phyloP scores from a whole-genome alignment of 2,113 vertebrate genomes.

The Pangasianodon hypophthalmus region DNA sequence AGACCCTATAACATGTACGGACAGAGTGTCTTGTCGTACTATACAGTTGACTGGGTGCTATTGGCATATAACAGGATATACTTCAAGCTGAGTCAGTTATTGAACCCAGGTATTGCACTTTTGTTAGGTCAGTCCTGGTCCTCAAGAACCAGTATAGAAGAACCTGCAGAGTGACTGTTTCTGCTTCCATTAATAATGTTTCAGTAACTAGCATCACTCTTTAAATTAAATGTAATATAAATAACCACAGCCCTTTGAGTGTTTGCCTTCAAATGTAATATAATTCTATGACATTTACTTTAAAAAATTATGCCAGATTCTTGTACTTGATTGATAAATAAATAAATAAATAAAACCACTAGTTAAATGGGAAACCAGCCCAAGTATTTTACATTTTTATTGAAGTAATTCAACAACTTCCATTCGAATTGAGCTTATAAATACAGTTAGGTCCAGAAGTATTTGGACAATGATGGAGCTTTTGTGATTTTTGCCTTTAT shows the following conservation, averaged over 20 bases:
- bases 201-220: not conserved
- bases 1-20: not conserved
- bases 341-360: no score
- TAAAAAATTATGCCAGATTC: no score
- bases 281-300: no score
- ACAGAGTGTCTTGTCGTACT: not conserved
- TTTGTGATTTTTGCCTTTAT: no score
- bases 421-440: not conserved
- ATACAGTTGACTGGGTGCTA: not conserved
- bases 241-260: not conserved
- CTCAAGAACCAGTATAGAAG: not conserved
- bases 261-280: no score
- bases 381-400: not conserved
- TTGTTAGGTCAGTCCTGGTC: not conserved
- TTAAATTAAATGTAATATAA: not conserved
- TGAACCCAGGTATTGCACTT: not conserved
- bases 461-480: no score
- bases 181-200: not conserved
- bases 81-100: not conserved
- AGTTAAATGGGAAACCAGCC: not conserved
- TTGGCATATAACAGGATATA: not conserved
- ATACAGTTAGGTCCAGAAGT: no score
- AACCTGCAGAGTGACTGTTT: not conserved
- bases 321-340: no score
- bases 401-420: not conserved